Evolutionary conservation across 2,797 vertebrate genomes (phyloP).

Genomic region (Protonibea diacanthus): DNA sequence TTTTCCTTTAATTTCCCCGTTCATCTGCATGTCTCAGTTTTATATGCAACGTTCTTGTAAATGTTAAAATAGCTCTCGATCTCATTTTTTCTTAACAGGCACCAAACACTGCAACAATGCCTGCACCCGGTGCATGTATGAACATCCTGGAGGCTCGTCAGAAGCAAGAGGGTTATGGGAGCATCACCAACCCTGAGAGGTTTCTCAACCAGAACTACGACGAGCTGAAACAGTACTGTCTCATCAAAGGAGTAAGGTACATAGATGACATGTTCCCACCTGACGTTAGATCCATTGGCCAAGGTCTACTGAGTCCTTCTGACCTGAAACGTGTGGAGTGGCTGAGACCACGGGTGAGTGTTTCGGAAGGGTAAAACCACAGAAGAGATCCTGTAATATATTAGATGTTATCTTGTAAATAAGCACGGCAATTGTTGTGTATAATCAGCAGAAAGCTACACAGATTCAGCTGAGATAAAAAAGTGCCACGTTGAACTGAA

Average conservation of each 20-base stretch:
- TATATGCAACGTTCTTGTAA: background rate
- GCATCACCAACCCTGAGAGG: constrained; percentile 64
- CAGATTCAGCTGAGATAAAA: background rate
- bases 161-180: constrained; percentile 69
- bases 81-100: background rate
- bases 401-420: background rate
- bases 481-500: background rate
- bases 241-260: constrained; percentile 47
- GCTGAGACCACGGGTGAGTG: constrained; percentile 80
- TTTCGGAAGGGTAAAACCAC: background rate
- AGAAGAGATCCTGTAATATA: background rate
- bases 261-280: constrained; percentile 81
- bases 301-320: constrained; percentile 46
- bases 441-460: background rate
- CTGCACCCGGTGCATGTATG: constrained; percentile 75
- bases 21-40: background rate
- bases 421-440: background rate
- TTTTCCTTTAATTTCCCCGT: background rate
- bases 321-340: constrained; percentile 73
- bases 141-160: constrained; percentile 78
- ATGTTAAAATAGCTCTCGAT: background rate
- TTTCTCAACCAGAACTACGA: constrained; percentile 79
- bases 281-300: constrained; percentile 73
- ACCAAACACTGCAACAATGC: constrained; percentile 61
- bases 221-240: constrained; percentile 67